These are phyloP conservation scores for Pterobdella sp. DNA, from an alignment of 2,888 invertebrate genomes.

Conservation along the genomic window DNA sequence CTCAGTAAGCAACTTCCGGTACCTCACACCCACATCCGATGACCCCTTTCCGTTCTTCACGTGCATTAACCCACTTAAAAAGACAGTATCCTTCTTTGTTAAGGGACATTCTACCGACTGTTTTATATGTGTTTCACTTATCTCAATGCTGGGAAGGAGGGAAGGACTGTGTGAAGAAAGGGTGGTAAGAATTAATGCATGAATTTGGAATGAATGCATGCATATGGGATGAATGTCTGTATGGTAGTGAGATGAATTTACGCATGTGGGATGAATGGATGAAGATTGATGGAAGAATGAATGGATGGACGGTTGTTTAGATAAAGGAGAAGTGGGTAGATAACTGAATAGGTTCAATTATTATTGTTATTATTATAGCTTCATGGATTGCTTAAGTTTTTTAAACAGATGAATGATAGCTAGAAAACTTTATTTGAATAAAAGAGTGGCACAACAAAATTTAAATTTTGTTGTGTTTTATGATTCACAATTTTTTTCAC, in stretches of 20 bases:
- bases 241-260: neutral
- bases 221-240: neutral
- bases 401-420: too few species aligned
- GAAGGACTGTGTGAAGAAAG: neutral
- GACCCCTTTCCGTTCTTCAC: constrained; percentile 74
- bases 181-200: neutral
- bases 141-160: constrained; percentile 68
- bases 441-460: too few species aligned
- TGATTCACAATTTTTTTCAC: too few species aligned
- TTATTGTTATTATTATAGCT: too few species aligned
- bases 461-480: too few species aligned
- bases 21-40: constrained; percentile 67
- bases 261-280: neutral
- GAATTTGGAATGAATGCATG: neutral
- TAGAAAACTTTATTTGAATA: too few species aligned
- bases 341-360: too few species aligned
- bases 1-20: constrained; percentile 69
- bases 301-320: neutral
- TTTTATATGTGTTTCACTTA: constrained; percentile 82
- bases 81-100: constrained; percentile 73
- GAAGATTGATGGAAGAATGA: neutral
- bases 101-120: constrained; percentile 89
- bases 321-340: neutral
- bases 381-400: too few species aligned
- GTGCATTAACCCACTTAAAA: constrained; percentile 58